Base-by-base conservation (phyloP, 2,797 vertebrate genomes). In the Chrysocyon brachyurus region DNA sequence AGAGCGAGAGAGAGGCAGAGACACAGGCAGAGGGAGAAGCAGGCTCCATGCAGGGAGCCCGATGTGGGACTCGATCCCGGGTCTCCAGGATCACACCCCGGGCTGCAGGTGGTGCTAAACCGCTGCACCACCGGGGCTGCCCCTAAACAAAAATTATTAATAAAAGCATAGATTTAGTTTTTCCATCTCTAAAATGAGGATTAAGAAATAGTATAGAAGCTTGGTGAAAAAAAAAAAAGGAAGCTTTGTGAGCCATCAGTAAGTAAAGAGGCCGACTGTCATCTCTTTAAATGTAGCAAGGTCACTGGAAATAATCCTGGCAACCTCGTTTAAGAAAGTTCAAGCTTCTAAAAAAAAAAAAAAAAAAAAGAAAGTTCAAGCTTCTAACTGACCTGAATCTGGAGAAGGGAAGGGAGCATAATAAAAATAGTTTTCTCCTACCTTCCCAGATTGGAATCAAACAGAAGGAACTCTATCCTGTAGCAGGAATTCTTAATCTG, bases 211-310 rank as follows among this genome's bases (percentile, higher is more conserved):
- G 21, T 12, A 12, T 63, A 77, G 79, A 92, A 46, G 40, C 40
- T 46, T 46, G 40, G 40, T 46, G 40, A 46, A 46, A 46, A 40
- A 46, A 40, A 46, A 46, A 46, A 46, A 46, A 46, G 6, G 40
- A 46, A 92, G 54, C 24, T 31, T 77, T 15, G 9, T 63, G 84
- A 92, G 85, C 36, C 52, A 52, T 82, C 40, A 46, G 5, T 87
- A 79, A 73, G 36, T 49, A 46, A 36, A 68, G 49, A 90, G 56
- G 54, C 66, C 75, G 52, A 82, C 15, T 22, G 49, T 40, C 57
- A 79, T 5, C 75, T 88, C 64, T 91, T 93, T 85, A 92, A 88
- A 97, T 31, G 82, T 64, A 86, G 59, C 73, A 86, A 82, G 46
- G 79, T 91, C 73, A 9, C 56, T 63, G 75, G 64, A 75, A 89